A percentile compares a stretch with the other conserved stretches of the same genome.
Conservation (phyloP, 2,797 vertebrate species). For the Trachurus trachurus region DNA sequence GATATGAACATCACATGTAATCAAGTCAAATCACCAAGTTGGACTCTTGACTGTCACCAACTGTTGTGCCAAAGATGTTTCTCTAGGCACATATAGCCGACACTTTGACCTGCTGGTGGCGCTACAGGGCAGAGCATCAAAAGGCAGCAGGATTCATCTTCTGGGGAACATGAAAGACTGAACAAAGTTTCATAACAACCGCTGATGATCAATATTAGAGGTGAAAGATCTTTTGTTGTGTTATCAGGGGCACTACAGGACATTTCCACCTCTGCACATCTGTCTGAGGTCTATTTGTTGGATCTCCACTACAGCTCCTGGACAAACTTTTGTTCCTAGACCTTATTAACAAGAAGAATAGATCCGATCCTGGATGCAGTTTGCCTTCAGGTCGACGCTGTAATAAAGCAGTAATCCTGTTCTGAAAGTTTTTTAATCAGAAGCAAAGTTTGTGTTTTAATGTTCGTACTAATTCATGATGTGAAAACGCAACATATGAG, state of each 20-base stretch:
- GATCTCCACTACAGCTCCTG: not conserved
- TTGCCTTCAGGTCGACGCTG: conserved; percentile 25
- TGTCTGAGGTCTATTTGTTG: not conserved
- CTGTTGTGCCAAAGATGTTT: too few species aligned
- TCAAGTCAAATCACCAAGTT: too few species aligned
- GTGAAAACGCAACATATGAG: too few species aligned
- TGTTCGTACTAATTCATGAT: too few species aligned
- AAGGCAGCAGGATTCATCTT: not conserved
- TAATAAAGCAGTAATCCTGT: conserved; percentile 29
- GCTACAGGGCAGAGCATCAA: too few species aligned
- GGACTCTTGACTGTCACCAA: too few species aligned
- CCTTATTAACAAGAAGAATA: not conserved
- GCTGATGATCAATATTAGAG: not conserved
- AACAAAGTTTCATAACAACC: not conserved
- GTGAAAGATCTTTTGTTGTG: too few species aligned
- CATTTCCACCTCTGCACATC: not conserved
- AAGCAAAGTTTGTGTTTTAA: conserved; percentile 14
- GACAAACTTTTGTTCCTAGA: not conserved
- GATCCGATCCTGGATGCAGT: not conserved
- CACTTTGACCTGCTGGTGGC: too few species aligned
- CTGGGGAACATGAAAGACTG: not conserved
- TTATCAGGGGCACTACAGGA: too few species aligned
- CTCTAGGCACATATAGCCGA: too few species aligned
- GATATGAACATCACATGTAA: too few species aligned
- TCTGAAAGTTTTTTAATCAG: conserved; percentile 30